phyloP scores from a whole-genome alignment of 2,113 vertebrate species.

The Thamnophis sirtalis region DNA sequence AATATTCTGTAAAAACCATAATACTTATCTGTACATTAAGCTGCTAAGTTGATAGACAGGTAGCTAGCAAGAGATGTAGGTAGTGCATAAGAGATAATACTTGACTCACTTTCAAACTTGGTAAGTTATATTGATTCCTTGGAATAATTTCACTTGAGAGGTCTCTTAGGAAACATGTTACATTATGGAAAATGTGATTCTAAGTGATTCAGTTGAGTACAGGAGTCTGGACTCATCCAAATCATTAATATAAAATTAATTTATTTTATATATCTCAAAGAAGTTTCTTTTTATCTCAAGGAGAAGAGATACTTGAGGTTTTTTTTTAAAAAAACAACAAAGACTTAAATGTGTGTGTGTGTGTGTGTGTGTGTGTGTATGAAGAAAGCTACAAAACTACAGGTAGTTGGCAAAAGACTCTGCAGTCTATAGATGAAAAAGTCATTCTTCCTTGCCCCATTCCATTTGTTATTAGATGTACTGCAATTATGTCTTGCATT shows the following conservation, averaged over 20 bases:
- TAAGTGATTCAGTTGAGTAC: not conserved
- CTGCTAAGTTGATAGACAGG: not conserved
- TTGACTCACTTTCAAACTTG: not conserved
- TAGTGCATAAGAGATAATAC: not conserved
- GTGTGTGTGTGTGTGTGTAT: not conserved
- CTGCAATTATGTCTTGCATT: not conserved
- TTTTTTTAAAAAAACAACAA: not conserved
- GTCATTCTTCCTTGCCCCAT: not conserved
- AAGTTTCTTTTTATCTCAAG: not conserved
- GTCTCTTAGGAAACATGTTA: not conserved
- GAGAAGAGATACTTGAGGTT: not conserved
- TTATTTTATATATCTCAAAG: not conserved
- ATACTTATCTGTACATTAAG: not conserved
- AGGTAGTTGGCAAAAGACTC: not conserved
- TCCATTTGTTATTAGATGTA: not conserved
- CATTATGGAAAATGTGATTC: not conserved
- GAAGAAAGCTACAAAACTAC: not conserved
- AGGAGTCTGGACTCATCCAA: not conserved
- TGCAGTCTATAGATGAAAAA: not conserved
- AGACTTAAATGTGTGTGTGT: not conserved
- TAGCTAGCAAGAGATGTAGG: not conserved
- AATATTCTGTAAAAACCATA: not conserved
- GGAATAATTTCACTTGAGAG: not conserved
- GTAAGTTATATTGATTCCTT: not conserved
- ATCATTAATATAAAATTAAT: not conserved